Evolutionary conservation across 2,888 invertebrate genomes (phyloP).

Genomic region (Sympetrum striolatum): DNA sequence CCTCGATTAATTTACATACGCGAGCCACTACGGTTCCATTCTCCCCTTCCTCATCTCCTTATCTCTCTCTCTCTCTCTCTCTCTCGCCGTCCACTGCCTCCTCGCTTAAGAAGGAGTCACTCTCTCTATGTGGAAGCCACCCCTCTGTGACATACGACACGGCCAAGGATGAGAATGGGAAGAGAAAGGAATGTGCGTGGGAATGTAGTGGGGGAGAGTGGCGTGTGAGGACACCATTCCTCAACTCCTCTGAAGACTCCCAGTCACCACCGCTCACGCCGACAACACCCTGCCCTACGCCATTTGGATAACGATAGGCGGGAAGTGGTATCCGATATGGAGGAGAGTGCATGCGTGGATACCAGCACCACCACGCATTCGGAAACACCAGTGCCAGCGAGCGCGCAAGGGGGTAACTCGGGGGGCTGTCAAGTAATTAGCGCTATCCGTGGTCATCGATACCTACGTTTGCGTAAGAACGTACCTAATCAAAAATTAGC

Average conservation of each 20-base stretch:
- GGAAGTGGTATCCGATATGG: background rate
- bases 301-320: conserved; percentile 28
- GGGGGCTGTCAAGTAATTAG: background rate
- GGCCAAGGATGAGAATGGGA: background rate
- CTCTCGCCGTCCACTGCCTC: background rate
- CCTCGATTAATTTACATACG: background rate
- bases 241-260: conserved; percentile 6
- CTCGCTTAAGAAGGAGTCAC: background rate
- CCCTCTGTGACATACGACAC: conserved; percentile 22
- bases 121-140: background rate
- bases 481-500: too few relatives aligned
- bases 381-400: background rate
- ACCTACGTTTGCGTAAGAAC: too few relatives aligned
- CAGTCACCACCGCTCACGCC: conserved; percentile 22
- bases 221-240: conserved; percentile 32
- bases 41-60: background rate
- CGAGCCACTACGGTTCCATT: background rate
- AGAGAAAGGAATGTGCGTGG: background rate
- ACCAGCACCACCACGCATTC: background rate
- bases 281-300: conserved; percentile 40
- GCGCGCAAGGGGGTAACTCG: background rate
- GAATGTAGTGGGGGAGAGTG: background rate
- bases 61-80: background rate
- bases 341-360: background rate
- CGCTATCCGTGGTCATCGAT: too few relatives aligned